phyloP scores from a whole-genome alignment of 2,888 invertebrate genomes.

The Lycaena phlaeas region DNA sequence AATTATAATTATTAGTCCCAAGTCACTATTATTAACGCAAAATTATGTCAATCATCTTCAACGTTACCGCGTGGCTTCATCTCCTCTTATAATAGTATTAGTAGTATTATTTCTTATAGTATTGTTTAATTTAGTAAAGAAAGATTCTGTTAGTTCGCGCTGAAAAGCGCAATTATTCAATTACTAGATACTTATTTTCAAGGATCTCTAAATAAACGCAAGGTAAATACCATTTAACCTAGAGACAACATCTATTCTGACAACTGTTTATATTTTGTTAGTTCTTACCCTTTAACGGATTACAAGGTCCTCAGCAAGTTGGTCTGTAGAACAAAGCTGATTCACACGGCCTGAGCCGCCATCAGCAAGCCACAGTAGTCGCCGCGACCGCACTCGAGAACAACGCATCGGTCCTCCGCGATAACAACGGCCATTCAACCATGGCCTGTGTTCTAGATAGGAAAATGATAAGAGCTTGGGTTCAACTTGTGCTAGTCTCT shows the following conservation, averaged over 20 bases:
- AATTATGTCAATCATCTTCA: no score
- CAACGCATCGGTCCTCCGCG: conserved; percentile 42
- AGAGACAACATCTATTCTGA: neutral
- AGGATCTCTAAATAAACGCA: neutral
- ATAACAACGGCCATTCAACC: conserved; percentile 29
- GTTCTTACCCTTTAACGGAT: conserved; percentile 16
- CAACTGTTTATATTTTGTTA: neutral
- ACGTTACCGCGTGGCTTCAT: no score
- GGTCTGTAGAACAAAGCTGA: conserved; percentile 34
- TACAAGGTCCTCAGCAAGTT: conserved; percentile 22
- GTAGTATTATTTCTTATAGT: no score
- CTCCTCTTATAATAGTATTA: no score
- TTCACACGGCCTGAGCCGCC: conserved; percentile 59
- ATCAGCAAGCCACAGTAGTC: conserved; percentile 42
- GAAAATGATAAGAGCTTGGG: conserved; percentile 35
- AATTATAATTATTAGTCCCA: no score
- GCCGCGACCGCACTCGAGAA: conserved; percentile 48
- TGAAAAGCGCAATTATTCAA: no score
- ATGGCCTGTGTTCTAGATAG: conserved; percentile 48
- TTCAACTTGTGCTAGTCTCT: conserved; percentile 29
- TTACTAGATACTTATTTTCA: neutral
- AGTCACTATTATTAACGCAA: no score
- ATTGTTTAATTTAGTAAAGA: no score
- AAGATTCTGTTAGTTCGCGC: no score
- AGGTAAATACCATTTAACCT: neutral